These are phyloP conservation scores for Tenualosa ilisha DNA, from an alignment of 2,797 vertebrate genomes.

Conservation along the genomic window DNA sequence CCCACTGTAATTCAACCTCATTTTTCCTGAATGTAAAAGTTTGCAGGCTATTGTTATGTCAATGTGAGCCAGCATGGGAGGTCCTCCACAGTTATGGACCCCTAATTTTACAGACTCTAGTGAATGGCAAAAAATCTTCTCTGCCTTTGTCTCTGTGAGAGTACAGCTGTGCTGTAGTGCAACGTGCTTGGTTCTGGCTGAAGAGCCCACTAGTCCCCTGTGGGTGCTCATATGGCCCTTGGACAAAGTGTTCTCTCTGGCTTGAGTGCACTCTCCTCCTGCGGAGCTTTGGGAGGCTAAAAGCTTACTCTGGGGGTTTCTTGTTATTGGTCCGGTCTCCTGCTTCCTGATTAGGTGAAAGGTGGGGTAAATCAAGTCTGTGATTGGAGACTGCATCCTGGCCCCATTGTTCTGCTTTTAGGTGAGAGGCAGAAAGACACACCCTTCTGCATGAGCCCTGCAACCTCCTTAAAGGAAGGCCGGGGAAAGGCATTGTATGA, in stretches of 20 bases:
- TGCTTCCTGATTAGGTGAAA: constrained; percentile 49
- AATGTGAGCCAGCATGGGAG: constrained; percentile 8
- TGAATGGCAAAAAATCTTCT: neutral
- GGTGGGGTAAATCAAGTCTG: constrained; percentile 46
- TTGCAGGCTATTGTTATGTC: constrained; percentile 4
- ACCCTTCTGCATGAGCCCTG: constrained; percentile 36
- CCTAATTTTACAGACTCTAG: neutral
- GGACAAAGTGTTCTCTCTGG: constrained; percentile 14
- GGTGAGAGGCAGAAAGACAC: constrained; percentile 60
- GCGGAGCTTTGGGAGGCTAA: constrained; percentile 18
- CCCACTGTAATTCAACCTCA: constrained; percentile 19
- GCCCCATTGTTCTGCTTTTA: constrained; percentile 71
- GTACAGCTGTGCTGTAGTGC: neutral
- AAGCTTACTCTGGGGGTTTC: constrained; percentile 1
- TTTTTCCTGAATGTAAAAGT: constrained; percentile 27
- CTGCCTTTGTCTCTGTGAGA: neutral
- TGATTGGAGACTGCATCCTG: constrained; percentile 56
- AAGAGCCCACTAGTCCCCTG: neutral
- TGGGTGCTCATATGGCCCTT: neutral
- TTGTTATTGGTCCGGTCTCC: constrained; percentile 39
- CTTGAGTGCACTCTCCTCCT: neutral
- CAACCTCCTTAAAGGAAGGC: constrained; percentile 58
- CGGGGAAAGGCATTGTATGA: constrained; percentile 59
- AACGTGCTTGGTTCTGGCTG: neutral
- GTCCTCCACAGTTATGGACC: neutral